Evolutionary conservation across 2,797 vertebrate species (phyloP).

Genomic region (Malurus splendens): DNA sequence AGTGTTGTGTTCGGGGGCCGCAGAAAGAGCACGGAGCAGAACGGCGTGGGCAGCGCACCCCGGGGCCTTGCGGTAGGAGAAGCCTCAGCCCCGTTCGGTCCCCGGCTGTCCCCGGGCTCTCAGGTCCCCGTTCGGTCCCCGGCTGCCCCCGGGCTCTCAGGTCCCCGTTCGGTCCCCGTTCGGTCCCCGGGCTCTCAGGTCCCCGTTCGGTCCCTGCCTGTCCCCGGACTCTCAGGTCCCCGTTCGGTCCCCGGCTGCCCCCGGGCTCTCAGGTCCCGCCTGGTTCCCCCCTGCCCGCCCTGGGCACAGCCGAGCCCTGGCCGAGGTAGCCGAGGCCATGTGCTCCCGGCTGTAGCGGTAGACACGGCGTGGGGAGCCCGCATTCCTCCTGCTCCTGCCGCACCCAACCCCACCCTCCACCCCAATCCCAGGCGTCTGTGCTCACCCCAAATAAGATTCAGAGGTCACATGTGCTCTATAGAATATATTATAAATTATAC

Average conservation of each 20-base stretch:
- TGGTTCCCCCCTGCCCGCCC: not conserved
- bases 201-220: too few species aligned
- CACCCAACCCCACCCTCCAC: not conserved
- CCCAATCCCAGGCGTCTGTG: not conserved
- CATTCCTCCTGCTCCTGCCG: too few species aligned
- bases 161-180: not conserved
- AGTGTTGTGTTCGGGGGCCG: fast-evolving
- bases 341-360: not conserved
- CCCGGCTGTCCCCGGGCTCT: too few species aligned
- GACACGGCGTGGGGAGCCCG: not conserved
- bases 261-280: not conserved
- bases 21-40: fast-evolving
- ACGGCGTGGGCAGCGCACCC: not conserved
- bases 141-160: not conserved
- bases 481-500: conserved; percentile 57
- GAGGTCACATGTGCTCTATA: conserved; percentile 6
- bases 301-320: not conserved
- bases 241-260: not conserved
- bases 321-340: not conserved
- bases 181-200: not conserved
- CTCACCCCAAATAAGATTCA: conserved; percentile 48
- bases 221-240: too few species aligned
- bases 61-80: not conserved
- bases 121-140: not conserved
- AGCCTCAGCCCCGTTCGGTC: not conserved